phyloP scores from a whole-genome alignment of 2,797 vertebrate species.

The Hyperoplus immaculatus region DNA sequence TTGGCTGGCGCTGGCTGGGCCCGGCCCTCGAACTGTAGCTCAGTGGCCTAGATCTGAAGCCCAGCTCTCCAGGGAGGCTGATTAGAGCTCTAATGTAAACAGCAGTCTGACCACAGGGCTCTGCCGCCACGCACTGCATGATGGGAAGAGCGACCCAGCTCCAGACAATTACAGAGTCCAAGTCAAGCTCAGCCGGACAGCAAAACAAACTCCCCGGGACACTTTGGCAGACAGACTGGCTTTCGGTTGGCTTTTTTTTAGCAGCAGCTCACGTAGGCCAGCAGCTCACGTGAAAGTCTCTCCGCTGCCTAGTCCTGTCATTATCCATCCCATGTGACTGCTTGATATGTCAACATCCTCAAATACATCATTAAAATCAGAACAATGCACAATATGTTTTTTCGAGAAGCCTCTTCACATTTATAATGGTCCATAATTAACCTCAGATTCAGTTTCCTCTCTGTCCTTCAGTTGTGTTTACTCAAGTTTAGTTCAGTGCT shows the following conservation, averaged over 20 bases:
- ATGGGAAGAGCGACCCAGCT: constrained; percentile 80
- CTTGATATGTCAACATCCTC: constrained; percentile 7
- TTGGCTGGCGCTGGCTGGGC: constrained; percentile 43
- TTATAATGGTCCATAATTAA: not conserved
- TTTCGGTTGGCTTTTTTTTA: constrained; percentile 37
- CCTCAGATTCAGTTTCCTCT: not conserved
- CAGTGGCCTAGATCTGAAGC: constrained; percentile 81
- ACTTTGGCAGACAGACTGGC: constrained; percentile 41
- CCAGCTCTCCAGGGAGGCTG: constrained; percentile 81
- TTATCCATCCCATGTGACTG: constrained; percentile 18
- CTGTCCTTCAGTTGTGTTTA: not conserved
- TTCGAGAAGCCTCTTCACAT: not conserved
- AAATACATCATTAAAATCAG: constrained; percentile 38
- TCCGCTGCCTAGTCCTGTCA: constrained; percentile 17
- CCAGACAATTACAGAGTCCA: constrained; percentile 76
- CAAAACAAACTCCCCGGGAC: constrained; percentile 70
- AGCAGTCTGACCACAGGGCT: constrained; percentile 82
- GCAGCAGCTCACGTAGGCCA: constrained; percentile 6
- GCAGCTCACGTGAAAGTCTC: constrained; percentile 45
- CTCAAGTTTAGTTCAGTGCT: not conserved
- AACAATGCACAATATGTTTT: not conserved
- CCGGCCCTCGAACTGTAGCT: constrained; percentile 65
- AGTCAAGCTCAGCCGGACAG: constrained; percentile 69
- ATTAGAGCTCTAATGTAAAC: constrained; percentile 88
- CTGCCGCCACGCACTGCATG: constrained; percentile 75